A percentile compares a stretch with the other conserved stretches of the same genome.
Conservation (phyloP, 2,113 vertebrate genomes). For the Terrapene triunguis region DNA sequence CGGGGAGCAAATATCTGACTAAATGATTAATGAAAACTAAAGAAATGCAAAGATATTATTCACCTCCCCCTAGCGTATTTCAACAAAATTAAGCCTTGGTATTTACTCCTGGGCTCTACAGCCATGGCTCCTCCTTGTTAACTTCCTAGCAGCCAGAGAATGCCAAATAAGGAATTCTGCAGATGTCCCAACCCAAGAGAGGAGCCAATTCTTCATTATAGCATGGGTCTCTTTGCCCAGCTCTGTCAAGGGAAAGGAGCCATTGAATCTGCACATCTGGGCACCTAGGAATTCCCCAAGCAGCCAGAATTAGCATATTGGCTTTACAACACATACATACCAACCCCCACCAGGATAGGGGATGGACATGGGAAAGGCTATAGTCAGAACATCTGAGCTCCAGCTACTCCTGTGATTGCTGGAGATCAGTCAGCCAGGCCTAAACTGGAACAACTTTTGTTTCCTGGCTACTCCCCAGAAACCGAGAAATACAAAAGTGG, state of each 20-base stretch:
- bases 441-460: rapidly evolving
- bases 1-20: not conserved
- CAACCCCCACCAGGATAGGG: not conserved
- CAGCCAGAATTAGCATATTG: not conserved
- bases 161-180: not conserved
- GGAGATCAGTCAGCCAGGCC: not conserved
- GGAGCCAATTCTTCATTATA: not conserved
- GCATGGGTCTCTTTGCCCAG: not conserved
- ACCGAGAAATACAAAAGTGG: not conserved
- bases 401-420: not conserved
- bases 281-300: not conserved
- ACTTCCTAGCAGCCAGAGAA: not conserved
- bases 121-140: not conserved
- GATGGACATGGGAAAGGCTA: not conserved
- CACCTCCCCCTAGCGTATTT: not conserved
- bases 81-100: not conserved
- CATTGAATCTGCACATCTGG: not conserved
- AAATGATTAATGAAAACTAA: not conserved
- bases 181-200: not conserved
- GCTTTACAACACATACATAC: not conserved
- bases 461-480: not conserved
- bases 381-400: not conserved
- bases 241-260: not conserved
- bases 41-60: not conserved
- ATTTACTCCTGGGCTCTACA: not conserved